These are phyloP conservation scores for Ichneumoninae sp. DNA, from an alignment of 2,888 invertebrate genomes.

Conservation along the genomic window DNA sequence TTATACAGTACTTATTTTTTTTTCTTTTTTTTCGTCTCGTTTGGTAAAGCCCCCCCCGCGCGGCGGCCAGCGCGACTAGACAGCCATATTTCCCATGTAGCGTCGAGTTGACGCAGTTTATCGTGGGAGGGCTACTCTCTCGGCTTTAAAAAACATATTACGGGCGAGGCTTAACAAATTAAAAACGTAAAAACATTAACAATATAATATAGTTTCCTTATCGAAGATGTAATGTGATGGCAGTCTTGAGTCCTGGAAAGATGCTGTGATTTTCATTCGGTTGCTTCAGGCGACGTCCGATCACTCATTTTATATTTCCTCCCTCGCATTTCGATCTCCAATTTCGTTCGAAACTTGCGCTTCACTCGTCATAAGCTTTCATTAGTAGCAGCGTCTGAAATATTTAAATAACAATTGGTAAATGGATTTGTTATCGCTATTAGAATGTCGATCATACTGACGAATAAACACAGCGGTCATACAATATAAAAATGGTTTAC, in stretches of 20 bases:
- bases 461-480: no score
- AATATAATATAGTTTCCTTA: slow-evolving; percentile 81
- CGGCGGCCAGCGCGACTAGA: slow-evolving; percentile 12
- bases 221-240: slow-evolving; percentile 81
- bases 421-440: background rate
- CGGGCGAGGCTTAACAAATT: slow-evolving; percentile 82
- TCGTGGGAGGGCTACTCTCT: slow-evolving; percentile 51
- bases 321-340: slow-evolving; percentile 26
- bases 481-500: no score
- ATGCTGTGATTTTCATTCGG: slow-evolving; percentile 79
- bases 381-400: slow-evolving; percentile 82
- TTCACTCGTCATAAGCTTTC: slow-evolving; percentile 81
- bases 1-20: slow-evolving; percentile 41
- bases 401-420: background rate
- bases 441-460: background rate
- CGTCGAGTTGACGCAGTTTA: slow-evolving; percentile 38
- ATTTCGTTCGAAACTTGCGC: slow-evolving; percentile 69
- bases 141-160: slow-evolving; percentile 67
- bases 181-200: slow-evolving; percentile 83
- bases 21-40: slow-evolving; percentile 16
- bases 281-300: slow-evolving; percentile 63
- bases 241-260: slow-evolving; percentile 83
- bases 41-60: slow-evolving; percentile 48
- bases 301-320: slow-evolving; percentile 62
- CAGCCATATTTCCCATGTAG: slow-evolving; percentile 19